Evolutionary conservation across 2,113 vertebrate species (phyloP).

Genomic region (Platysteira castanea): DNA sequence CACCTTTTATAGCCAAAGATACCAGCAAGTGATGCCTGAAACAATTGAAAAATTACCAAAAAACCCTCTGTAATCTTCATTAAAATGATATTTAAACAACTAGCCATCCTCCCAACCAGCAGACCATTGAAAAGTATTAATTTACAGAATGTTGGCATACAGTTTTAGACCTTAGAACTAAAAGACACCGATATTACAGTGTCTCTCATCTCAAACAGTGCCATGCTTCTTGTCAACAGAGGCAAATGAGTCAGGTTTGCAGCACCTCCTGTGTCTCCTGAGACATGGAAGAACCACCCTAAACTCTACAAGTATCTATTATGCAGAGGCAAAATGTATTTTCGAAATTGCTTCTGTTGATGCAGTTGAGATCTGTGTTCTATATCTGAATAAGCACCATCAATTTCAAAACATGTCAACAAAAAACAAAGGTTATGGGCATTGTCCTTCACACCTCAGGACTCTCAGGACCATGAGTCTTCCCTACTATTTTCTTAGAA

Average conservation of each 20-base stretch:
- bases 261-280: not conserved
- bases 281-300: not conserved
- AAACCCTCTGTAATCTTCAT: not conserved
- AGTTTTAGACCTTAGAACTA: not conserved
- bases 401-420: not conserved
- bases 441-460: not conserved
- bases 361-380: not conserved
- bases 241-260: not conserved
- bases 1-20: not conserved
- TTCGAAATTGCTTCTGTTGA: not conserved
- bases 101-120: not conserved
- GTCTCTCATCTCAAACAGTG: not conserved
- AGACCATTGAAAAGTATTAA: not conserved
- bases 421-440: not conserved
- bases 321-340: not conserved
- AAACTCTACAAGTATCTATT: not conserved
- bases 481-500: not conserved
- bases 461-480: not conserved
- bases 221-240: not conserved
- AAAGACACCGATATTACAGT: not conserved
- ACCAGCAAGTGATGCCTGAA: not conserved
- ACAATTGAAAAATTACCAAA: not conserved
- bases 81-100: not conserved
- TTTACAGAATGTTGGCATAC: not conserved
- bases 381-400: not conserved